A percentile compares a stretch with the other conserved stretches of the same genome.
Conservation (phyloP, 2,113 vertebrate species). For the Salminus brasiliensis region DNA sequence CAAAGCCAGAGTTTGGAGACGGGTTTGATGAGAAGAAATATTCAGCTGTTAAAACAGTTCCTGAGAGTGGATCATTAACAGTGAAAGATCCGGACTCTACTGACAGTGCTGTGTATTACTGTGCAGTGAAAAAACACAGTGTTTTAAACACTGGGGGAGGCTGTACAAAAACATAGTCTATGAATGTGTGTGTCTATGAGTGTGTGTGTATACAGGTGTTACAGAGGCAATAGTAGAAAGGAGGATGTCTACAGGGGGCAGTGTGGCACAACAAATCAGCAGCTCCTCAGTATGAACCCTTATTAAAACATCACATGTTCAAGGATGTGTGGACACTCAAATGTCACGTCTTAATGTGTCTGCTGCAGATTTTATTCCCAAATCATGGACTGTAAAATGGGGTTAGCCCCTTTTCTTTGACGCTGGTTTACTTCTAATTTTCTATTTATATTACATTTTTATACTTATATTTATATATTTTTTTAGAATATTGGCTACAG, state of each 20-base stretch:
- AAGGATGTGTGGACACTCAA: no score
- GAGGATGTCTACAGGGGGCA: not conserved
- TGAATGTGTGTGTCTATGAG: no score
- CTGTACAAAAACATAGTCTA: conserved; percentile 42
- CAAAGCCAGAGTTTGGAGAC: conserved; percentile 14
- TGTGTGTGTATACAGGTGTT: no score
- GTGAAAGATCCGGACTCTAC: conserved; percentile 38
- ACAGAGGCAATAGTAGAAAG: conserved; percentile 16
- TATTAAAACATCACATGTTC: not conserved
- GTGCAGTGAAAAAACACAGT: conserved; percentile 31
- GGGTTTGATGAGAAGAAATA: conserved; percentile 41
- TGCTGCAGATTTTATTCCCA: no score
- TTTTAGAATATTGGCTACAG: no score
- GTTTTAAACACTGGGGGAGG: conserved; percentile 7
- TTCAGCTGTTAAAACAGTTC: conserved; percentile 11
- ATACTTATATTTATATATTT: no score
- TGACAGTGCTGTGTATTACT: conserved; percentile 46
- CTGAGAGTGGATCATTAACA: conserved; percentile 38
- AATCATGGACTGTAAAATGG: no score
- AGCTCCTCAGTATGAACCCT: no score
- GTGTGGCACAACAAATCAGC: not conserved
- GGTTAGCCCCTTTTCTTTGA: no score
- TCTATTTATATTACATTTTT: no score
- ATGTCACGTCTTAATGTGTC: no score
- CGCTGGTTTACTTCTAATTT: no score